These are phyloP conservation scores for Petrophora chlorosata DNA, from an alignment of 2,888 invertebrate genomes.

Conservation along the genomic window DNA sequence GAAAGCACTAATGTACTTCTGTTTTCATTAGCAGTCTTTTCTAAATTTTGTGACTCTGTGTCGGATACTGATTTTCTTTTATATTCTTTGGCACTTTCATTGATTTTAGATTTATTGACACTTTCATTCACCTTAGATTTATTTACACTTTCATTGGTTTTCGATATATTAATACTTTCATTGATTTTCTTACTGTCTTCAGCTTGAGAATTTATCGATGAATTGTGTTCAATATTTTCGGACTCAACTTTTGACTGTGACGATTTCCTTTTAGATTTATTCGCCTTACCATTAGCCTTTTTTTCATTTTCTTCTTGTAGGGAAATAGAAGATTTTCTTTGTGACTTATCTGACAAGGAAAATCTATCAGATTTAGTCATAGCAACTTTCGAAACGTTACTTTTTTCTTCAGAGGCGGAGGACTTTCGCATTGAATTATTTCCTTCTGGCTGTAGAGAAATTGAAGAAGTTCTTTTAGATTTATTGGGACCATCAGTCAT, in stretches of 20 bases:
- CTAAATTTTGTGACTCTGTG: constrained; percentile 42
- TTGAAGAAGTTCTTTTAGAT: constrained; percentile 39
- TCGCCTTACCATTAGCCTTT: constrained; percentile 8
- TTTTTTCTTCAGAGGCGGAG: constrained; percentile 16
- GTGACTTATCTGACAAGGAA: constrained; percentile 12
- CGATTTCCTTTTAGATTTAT: constrained; percentile 34
- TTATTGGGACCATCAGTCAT: constrained; percentile 25
- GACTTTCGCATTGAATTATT: constrained; percentile 29
- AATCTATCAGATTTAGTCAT: constrained; percentile 17
- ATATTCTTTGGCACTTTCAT: constrained; percentile 41
- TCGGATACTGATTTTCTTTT: constrained; percentile 43
- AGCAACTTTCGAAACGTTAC: constrained; percentile 10
- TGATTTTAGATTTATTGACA: neutral
- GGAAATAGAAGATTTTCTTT: constrained; percentile 29
- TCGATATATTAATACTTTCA: constrained; percentile 42
- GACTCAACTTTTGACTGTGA: constrained; percentile 17
- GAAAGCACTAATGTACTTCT: constrained; percentile 67
- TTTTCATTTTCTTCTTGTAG: constrained; percentile 12
- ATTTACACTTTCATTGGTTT: constrained; percentile 30
- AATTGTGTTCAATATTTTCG: constrained; percentile 20
- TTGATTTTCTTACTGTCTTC: constrained; percentile 25
- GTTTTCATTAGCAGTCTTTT: constrained; percentile 52
- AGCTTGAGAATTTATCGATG: constrained; percentile 15
- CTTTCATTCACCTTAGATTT: no score
- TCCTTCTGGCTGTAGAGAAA: constrained; percentile 30